A percentile compares a stretch with the other conserved stretches of the same genome.
Evolutionary conservation across 2,797 vertebrate species (phyloP).

Genomic region (Ispidina lecontei): DNA sequence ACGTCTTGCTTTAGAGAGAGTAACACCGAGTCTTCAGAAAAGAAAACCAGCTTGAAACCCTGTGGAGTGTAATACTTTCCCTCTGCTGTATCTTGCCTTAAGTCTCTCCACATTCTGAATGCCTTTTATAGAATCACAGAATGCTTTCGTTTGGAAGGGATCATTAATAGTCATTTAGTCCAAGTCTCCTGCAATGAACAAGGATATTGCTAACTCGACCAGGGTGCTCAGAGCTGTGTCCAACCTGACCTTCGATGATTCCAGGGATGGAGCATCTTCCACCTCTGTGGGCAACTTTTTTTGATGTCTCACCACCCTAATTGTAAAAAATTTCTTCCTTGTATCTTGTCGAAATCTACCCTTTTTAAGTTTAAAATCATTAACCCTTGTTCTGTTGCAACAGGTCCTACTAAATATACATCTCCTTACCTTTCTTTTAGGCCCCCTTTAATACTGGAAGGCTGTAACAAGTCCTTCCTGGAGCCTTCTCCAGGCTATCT

Average conservation of each 20-base stretch:
- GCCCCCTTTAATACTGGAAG: no score
- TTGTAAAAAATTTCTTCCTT: neutral
- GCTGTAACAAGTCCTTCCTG: no score
- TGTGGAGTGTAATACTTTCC: neutral
- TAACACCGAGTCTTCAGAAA: neutral
- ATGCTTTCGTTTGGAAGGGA: no score
- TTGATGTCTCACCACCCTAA: no score
- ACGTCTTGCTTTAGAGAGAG: neutral
- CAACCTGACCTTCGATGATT: no score
- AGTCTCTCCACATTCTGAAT: neutral
- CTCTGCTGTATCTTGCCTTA: neutral
- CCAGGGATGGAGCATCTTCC: neutral
- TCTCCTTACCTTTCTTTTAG: no score
- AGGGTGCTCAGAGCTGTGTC: neutral
- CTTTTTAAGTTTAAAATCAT: neutral
- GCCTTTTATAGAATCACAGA: neutral
- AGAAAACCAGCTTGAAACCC: neutral
- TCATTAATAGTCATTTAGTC: neutral
- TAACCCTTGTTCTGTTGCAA: neutral
- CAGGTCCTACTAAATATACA: no score
- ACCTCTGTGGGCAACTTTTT: neutral
- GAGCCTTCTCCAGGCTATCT: no score
- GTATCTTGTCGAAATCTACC: neutral
- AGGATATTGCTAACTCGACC: neutral
- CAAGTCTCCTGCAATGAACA: neutral